Evolutionary conservation across 2,113 vertebrate genomes (phyloP).

Genomic region (Pelecanus crispus): DNA sequence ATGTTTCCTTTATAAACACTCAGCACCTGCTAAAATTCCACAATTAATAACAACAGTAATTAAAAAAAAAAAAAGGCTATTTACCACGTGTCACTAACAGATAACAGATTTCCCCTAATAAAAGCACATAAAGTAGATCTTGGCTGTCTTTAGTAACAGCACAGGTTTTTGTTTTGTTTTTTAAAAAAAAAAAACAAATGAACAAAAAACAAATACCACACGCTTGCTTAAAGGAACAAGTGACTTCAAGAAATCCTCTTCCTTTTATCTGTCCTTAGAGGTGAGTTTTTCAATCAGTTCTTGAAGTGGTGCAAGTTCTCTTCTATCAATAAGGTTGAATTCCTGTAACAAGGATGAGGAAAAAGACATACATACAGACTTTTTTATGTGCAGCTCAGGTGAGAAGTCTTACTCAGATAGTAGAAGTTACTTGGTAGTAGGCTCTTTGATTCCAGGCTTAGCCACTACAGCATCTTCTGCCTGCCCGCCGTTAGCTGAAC

Average conservation of each 20-base stretch:
- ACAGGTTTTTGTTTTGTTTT: background rate
- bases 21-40: slow-evolving; percentile 61
- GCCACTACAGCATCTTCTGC: background rate
- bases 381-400: background rate
- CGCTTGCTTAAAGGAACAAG: slow-evolving; percentile 58
- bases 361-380: background rate
- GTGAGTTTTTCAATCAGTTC: slow-evolving; percentile 90
- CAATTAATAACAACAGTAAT: background rate
- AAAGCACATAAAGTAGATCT: slow-evolving; percentile 70
- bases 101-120: slow-evolving; percentile 59
- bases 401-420: background rate
- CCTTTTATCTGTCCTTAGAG: slow-evolving; percentile 87
- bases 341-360: slow-evolving; percentile 64
- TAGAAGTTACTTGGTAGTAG: background rate
- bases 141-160: slow-evolving; percentile 62
- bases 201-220: slow-evolving; percentile 58
- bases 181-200: slow-evolving; percentile 31
- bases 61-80: background rate
- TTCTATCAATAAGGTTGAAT: slow-evolving; percentile 88
- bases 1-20: slow-evolving; percentile 45
- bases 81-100: slow-evolving; percentile 61
- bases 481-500: accelerated
- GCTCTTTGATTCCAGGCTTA: background rate
- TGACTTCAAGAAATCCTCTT: slow-evolving; percentile 22
- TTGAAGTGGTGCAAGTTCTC: slow-evolving; percentile 86